These are phyloP conservation scores for silkworm (Bombyx mori) DNA, from an alignment of 1,140 invertebrate species.

Conservation along the genomic window DNA sequence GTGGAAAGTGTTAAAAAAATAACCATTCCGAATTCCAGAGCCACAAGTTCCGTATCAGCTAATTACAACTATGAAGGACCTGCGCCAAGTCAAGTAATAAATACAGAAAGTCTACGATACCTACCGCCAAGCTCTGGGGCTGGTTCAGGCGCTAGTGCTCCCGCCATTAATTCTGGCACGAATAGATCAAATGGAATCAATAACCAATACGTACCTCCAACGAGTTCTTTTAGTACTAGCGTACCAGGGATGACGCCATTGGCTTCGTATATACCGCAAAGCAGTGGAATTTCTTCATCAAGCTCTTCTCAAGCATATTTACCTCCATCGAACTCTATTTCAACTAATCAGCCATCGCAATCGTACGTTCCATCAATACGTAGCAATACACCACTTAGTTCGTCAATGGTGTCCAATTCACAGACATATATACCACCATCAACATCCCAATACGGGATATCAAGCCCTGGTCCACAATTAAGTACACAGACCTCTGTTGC, in stretches of 20 bases:
- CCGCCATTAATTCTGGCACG: not conserved
- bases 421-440: conserved; percentile 7
- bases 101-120: conserved; percentile 42
- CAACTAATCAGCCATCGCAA: conserved; percentile 2
- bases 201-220: not conserved
- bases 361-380: not conserved
- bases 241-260: not conserved
- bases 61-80: conserved; percentile 2
- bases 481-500: too few species aligned
- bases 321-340: conserved; percentile 1
- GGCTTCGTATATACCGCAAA: conserved; percentile 6
- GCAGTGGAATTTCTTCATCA: not conserved
- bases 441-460: not conserved
- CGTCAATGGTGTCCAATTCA: conserved; percentile 2
- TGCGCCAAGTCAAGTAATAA: conserved; percentile 11
- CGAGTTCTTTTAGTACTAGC: not conserved
- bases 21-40: not conserved
- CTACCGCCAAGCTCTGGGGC: conserved; percentile 23
- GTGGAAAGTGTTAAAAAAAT: not conserved
- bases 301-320: not conserved
- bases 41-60: conserved; percentile 6
- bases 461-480: too few species aligned
- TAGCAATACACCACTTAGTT: not conserved
- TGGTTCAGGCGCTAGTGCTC: conserved; percentile 4
- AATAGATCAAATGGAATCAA: not conserved